Conservation (phyloP, 2,113 vertebrate genomes). For the Tyto alba region DNA sequence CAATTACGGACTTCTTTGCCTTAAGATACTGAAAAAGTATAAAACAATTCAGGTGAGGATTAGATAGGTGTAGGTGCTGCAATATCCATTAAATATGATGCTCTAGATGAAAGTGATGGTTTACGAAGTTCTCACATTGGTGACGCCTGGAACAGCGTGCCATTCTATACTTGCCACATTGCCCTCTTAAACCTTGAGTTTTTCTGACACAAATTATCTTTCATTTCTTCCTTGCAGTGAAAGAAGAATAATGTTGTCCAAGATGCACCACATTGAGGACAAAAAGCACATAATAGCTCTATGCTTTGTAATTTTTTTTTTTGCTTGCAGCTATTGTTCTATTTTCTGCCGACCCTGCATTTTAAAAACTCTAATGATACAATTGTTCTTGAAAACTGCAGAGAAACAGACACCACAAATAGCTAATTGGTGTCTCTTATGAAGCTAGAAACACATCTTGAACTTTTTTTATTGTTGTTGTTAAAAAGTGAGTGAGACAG, state of each 20-base stretch:
- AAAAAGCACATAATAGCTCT: conserved; percentile 10
- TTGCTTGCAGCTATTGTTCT: conserved; percentile 56
- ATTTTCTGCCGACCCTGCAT: conserved; percentile 66
- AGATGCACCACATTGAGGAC: not conserved
- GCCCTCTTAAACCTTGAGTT: not conserved
- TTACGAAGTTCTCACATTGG: not conserved
- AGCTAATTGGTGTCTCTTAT: conserved; percentile 60
- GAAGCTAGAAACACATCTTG: conserved; percentile 19
- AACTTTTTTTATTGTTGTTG: not conserved
- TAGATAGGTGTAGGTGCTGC: not conserved
- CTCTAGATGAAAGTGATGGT: not conserved
- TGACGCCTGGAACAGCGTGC: not conserved
- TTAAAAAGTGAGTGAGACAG: not conserved
- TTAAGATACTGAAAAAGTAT: not conserved
- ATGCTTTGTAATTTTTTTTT: conserved; percentile 13
- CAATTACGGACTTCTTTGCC: not conserved
- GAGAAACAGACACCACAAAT: conserved; percentile 45
- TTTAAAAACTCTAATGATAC: conserved; percentile 68
- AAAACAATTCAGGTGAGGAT: not conserved
- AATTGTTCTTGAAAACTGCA: conserved; percentile 68
- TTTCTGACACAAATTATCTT: not conserved
- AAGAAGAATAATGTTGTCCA: not conserved
- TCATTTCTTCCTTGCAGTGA: not conserved
- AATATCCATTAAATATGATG: not conserved
- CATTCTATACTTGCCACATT: not conserved